These are phyloP conservation scores for Caenorhabditis afra DNA, from an alignment of 2,888 invertebrate species.

Conservation along the genomic window DNA sequence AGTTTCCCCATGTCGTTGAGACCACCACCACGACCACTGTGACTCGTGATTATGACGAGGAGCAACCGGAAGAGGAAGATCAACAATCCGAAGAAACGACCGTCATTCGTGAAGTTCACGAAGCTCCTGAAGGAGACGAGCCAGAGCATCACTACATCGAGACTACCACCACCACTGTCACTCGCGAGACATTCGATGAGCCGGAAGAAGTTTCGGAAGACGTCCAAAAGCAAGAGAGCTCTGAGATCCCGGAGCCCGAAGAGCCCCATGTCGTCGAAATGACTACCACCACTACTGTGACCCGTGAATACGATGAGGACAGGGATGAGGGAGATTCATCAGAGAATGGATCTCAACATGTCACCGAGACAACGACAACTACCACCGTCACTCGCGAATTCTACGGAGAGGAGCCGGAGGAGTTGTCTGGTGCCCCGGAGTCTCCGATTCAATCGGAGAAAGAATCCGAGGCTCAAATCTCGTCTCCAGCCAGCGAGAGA, in stretches of 20 bases:
- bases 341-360: conserved; percentile 7
- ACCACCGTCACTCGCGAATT: conserved; percentile 38
- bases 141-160: background rate
- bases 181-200: conserved; percentile 28
- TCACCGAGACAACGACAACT: conserved; percentile 30
- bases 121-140: background rate
- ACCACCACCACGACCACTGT: conserved; percentile 46
- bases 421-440: conserved; percentile 1
- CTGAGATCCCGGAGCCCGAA: too few relatives aligned
- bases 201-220: background rate
- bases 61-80: background rate
- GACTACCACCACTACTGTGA: conserved; percentile 13
- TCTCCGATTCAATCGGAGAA: conserved; percentile 27
- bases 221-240: background rate
- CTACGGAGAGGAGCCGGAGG: conserved; percentile 23
- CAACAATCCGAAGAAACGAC: background rate
- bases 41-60: conserved; percentile 30
- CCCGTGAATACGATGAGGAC: conserved; percentile 11
- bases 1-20: conserved; percentile 24
- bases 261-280: conserved; percentile 17
- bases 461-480: background rate
- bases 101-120: conserved; percentile 2
- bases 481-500: background rate
- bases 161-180: conserved; percentile 25
- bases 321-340: conserved; percentile 17